Conservation (phyloP, 2,797 vertebrate genomes). For the Gila robusta region DNA sequence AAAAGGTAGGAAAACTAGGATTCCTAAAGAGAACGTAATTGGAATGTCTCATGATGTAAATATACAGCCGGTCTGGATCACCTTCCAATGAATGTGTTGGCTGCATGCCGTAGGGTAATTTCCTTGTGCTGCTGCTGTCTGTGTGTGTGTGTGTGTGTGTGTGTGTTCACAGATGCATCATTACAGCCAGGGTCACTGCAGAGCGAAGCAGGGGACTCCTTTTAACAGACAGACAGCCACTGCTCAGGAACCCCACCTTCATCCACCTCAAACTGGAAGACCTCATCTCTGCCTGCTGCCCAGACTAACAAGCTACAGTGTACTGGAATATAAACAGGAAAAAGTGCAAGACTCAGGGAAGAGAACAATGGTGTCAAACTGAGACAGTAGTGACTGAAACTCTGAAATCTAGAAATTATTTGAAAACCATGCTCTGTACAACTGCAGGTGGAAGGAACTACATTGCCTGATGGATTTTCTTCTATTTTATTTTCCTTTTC, state of each 20-base stretch:
- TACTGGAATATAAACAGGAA: slow-evolving; percentile 53
- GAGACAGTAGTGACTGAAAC: slow-evolving; percentile 35
- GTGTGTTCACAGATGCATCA: slow-evolving; percentile 23
- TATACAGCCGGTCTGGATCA: neutral
- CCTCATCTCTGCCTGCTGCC: slow-evolving; percentile 31
- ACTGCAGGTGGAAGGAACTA: neutral
- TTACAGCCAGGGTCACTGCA: slow-evolving; percentile 36
- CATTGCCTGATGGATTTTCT: neutral
- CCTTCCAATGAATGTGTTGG: slow-evolving; percentile 31
- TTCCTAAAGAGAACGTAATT: slow-evolving; percentile 45
- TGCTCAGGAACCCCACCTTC: slow-evolving; percentile 22
- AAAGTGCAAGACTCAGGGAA: slow-evolving; percentile 20
- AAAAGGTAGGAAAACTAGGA: slow-evolving; percentile 24
- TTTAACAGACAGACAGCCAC: slow-evolving; percentile 39
- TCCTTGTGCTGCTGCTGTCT: slow-evolving; percentile 9
- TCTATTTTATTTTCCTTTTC: neutral
- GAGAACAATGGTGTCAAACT: slow-evolving; percentile 36
- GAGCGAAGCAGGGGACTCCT: slow-evolving; percentile 26
- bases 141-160: slow-evolving; percentile 21
- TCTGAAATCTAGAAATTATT: slow-evolving; percentile 29
- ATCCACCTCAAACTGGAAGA: slow-evolving; percentile 44
- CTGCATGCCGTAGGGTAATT: slow-evolving; percentile 29
- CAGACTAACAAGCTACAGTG: slow-evolving; percentile 46
- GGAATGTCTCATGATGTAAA: slow-evolving; percentile 44
- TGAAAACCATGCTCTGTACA: slow-evolving; percentile 6